phyloP scores from a whole-genome alignment of 2,888 invertebrate genomes.

The Altica lythri region DNA sequence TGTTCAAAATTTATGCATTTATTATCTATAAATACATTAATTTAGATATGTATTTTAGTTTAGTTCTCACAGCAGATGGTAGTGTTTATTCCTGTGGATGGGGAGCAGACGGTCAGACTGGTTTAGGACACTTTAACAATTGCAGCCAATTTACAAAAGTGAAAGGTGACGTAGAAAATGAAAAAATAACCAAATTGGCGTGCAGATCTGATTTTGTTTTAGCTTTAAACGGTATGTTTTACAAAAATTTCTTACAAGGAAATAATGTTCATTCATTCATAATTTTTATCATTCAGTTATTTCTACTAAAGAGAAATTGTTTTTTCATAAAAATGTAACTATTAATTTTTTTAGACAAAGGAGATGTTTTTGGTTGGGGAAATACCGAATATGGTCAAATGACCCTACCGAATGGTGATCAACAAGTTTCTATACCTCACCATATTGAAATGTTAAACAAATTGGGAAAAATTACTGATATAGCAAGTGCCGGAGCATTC shows the following conservation, averaged over 20 bases:
- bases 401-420: constrained; percentile 60
- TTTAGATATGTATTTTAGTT: too few relatives aligned
- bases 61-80: constrained; percentile 80
- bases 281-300: not conserved
- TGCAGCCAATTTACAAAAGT: constrained; percentile 65
- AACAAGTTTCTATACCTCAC: constrained; percentile 77
- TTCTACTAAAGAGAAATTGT: too few relatives aligned
- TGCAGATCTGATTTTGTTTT: constrained; percentile 85
- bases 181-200: constrained; percentile 80
- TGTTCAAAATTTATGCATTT: too few relatives aligned
- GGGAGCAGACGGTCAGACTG: constrained; percentile 96
- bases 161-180: constrained; percentile 80
- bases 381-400: constrained; percentile 93
- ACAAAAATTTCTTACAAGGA: too few relatives aligned
- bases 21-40: too few relatives aligned
- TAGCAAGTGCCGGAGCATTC: constrained; percentile 85
- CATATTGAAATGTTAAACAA: constrained; percentile 66
- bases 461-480: constrained; percentile 76
- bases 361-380: constrained; percentile 96
- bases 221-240: constrained; percentile 77
- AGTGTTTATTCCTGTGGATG: constrained; percentile 88
- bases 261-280: not conserved
- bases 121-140: constrained; percentile 71
- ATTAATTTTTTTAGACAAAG: constrained; percentile 66
- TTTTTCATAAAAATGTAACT: not conserved